Base-by-base conservation (phyloP, 2,888 invertebrate genomes). In the Therioaphis trifolii region DNA sequence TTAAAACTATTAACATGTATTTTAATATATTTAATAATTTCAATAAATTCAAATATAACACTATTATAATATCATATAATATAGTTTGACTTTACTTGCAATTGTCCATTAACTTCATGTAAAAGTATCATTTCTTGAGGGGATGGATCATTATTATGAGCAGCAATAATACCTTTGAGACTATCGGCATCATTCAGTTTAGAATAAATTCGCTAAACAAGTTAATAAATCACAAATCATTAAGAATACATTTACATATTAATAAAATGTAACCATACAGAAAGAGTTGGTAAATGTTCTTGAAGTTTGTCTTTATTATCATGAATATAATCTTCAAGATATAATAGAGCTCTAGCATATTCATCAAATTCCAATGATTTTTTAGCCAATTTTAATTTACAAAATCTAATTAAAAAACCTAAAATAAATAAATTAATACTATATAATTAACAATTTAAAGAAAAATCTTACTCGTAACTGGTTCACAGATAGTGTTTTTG, bases 131-230 rank as follows among this genome's bases (percentile, higher is more conserved):
- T 91, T 88, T 98, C 96, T 84, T 94, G 93, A 4, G 96, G 89
- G 0, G 94, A 93, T 1, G 96, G 94, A 86, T 94, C 93, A 0
- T 92, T 91, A 84, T 93, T 91, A 87, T 95, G 93, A 86, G 95
- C 91, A 18, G 94, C 93, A 76, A 93, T 91, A 12, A 94, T 92
- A 12, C 94, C 91, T 90, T 86, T 93, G 0, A 98, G 94, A 14
- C 96, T 95, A 89, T 98, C 98, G 0, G 96, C 93, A 88, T 98
- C 97, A 88, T 96, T 94, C 85, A 98, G 88, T 85, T 94, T 91
- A 0, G 95, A 94, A 88, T 97, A 97, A 86, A 98, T 93, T 90
- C 95, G 94, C 90, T 92, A 87, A 15, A 88, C 7, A 84, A 77
- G 89, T 85, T 63, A 18, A 52, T 63, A 69, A 43, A 61, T 35